Base-by-base conservation (phyloP, 2,797 vertebrate species). In the Bovichtus diacanthus region DNA sequence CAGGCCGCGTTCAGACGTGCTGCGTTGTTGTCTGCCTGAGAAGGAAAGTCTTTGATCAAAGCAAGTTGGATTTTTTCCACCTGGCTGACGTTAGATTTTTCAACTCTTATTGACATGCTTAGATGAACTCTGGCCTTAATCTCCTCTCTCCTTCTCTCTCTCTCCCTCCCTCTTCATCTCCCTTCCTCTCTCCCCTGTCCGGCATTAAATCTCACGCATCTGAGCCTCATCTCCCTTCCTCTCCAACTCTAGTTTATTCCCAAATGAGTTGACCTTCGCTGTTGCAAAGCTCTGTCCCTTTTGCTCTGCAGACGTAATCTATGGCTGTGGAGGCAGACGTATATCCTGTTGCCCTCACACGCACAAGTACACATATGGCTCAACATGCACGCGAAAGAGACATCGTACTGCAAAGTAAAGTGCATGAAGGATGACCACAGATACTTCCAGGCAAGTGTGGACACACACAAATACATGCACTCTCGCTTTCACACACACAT, bases 221-320 rank as follows among this genome's bases (percentile, higher is more conserved):
- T 74, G 70, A 87, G 74, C 74, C 77, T 72, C 80, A 74, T 78
- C 76, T 77, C 50, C 67, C 49, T 55, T 70, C 67, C 76, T 70
- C 68, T 80, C 66, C 76, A 38, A 19, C 75, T 87, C 76, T 64
- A 29, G 16, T 82, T 86, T 77, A 84, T 83, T 91, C 93, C 91
- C 91, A 74, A 83, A 76, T 62, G 88, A 81, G 82, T 84, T 88
- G 90, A 91, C 90, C 89, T 89, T 85, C 82, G 41, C 86, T 54
- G 76, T 90, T n/a, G 29, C 82, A 64, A 70, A 43, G 90, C 92
- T 90, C 91, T 63, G 74, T 79, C 74, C 51, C 90, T 87, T 34
- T 34, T 69, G 82, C 88, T 92, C 88, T 85, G 83, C 80, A 55
- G 90, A 83, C 43, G 16, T 90, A 93, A 94, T 94, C 87, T 91